A percentile compares a stretch with the other conserved stretches of the same genome.
These are phyloP conservation scores for Himantopus leucocephalus DNA, from an alignment of 2,113 vertebrate species.

Conservation along the genomic window DNA sequence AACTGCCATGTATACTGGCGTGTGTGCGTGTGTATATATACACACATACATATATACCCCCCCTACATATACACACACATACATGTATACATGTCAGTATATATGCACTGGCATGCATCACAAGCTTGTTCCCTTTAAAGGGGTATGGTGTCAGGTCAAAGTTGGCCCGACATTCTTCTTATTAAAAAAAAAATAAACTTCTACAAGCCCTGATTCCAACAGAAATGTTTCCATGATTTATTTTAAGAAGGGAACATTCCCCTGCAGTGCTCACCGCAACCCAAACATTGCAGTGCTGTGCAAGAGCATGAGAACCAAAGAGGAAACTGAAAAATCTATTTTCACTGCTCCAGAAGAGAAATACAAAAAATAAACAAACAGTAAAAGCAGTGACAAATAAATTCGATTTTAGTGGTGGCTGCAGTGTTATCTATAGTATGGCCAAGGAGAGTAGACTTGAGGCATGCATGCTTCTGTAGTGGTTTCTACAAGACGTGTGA, in stretches of 20 bases:
- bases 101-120: neutral
- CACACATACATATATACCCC: rapidly evolving
- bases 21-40: rapidly evolving
- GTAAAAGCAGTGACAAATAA: neutral
- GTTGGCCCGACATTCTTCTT: slow-evolving; percentile 3
- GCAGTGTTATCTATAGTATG: neutral
- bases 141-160: neutral
- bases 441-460: neutral
- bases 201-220: slow-evolving; percentile 25
- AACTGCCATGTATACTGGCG: neutral
- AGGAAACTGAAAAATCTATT: slow-evolving; percentile 39
- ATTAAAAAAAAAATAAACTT: neutral
- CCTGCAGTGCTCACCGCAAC: slow-evolving; percentile 51
- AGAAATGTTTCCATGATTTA: slow-evolving; percentile 64
- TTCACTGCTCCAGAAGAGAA: slow-evolving; percentile 21
- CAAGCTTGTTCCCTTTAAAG: neutral
- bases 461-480: neutral
- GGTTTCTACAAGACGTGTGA: neutral
- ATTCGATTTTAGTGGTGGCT: neutral
- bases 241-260: slow-evolving; percentile 67
- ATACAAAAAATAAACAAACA: neutral
- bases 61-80: rapidly evolving
- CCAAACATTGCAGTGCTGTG: slow-evolving; percentile 45
- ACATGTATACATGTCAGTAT: neutral
- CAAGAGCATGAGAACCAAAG: slow-evolving; percentile 50